Conservation (phyloP, 2,888 invertebrate species). For the Vannuccia rotundouncinata region DNA sequence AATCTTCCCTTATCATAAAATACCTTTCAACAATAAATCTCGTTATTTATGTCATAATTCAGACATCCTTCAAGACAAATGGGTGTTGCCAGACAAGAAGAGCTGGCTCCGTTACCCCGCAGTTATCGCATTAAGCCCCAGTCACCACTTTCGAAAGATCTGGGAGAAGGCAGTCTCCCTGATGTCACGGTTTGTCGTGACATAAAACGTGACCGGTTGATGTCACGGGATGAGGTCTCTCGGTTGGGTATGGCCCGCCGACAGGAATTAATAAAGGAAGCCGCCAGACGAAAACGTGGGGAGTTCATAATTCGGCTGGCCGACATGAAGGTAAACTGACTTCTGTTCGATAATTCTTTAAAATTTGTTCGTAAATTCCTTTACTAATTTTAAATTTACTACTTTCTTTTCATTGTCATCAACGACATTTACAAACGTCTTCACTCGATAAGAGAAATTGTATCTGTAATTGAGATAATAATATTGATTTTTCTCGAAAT, state of each 20-base stretch:
- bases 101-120: constrained; percentile 45
- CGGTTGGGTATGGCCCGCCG: constrained; percentile 83
- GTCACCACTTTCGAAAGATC: constrained; percentile 33
- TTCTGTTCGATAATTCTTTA: background rate
- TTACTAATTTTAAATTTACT: no score
- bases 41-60: no score
- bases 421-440: no score
- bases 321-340: constrained; percentile 50
- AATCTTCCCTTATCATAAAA: no score
- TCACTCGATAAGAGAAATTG: no score
- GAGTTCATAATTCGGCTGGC: constrained; percentile 54
- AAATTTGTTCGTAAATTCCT: no score
- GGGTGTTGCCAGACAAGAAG: constrained; percentile 28
- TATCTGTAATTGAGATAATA: no score
- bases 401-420: no score
- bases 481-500: no score
- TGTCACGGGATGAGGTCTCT: constrained; percentile 91
- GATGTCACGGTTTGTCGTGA: constrained; percentile 69
- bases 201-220: constrained; percentile 67
- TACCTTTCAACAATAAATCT: no score
- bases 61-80: no score
- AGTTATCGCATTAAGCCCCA: constrained; percentile 68
- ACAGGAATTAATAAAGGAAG: constrained; percentile 75
- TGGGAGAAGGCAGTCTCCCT: constrained; percentile 73
- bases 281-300: constrained; percentile 50